Conservation (phyloP, 2,797 vertebrate species). For the Megalops cyprinoides region DNA sequence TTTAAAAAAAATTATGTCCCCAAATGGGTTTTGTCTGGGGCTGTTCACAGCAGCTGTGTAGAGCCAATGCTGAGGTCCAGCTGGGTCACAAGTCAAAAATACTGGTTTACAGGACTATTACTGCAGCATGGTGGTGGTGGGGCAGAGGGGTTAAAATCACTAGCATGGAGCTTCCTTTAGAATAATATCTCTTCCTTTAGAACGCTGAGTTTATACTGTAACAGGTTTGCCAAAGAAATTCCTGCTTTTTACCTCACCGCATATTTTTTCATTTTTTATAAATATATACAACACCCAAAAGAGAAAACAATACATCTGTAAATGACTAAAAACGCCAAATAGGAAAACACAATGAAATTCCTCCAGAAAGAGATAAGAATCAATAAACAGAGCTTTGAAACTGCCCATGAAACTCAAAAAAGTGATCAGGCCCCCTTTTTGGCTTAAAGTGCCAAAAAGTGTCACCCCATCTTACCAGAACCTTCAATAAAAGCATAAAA, state of each 20-base stretch:
- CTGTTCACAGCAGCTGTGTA: no score
- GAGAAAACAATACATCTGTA: not conserved
- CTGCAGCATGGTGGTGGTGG: no score
- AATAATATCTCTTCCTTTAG: no score
- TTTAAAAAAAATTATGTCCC: not conserved
- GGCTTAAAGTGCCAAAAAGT: not conserved
- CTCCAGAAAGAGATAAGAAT: not conserved
- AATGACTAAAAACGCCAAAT: not conserved
- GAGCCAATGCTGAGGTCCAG: no score
- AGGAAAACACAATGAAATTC: not conserved
- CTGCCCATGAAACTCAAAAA: not conserved
- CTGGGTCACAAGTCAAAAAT: no score
- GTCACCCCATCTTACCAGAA: not conserved
- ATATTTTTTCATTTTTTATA: not conserved
- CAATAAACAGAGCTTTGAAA: conserved; percentile 2
- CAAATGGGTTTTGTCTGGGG: no score
- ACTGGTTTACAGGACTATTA: no score
- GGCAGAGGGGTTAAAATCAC: no score
- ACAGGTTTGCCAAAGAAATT: not conserved
- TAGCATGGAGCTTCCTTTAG: no score
- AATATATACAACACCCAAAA: not conserved
- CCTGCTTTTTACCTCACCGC: not conserved
- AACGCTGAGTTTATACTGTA: no score
- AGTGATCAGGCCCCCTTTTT: not conserved
- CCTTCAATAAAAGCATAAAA: not conserved